Evolutionary conservation across 2,797 vertebrate species (phyloP).

Genomic region (Distichodus sexfasciatus): DNA sequence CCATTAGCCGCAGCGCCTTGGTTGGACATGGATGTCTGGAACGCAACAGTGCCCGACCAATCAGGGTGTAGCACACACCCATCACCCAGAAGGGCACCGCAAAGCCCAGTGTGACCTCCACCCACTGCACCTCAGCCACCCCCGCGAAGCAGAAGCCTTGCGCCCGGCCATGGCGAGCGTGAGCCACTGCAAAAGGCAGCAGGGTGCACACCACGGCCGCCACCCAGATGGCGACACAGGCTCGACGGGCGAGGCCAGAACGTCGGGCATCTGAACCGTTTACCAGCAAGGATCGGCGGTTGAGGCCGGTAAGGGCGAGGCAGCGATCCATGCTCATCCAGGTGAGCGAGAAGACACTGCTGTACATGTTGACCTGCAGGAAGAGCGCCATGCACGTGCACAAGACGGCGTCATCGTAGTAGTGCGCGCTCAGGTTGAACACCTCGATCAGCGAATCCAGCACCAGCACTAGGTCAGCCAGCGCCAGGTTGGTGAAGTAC

Average conservation of each 20-base stretch:
- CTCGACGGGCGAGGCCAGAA: conserved; percentile 75
- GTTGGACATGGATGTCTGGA: conserved; percentile 69
- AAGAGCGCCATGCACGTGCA: conserved; percentile 93
- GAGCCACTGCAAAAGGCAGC: conserved; percentile 80
- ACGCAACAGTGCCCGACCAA: conserved; percentile 71
- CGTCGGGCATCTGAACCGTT: conserved; percentile 67
- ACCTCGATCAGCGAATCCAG: conserved; percentile 90
- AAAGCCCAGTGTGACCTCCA: conserved; percentile 89
- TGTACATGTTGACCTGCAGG: conserved; percentile 94
- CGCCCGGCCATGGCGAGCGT: conserved; percentile 80
- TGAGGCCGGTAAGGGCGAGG: conserved; percentile 75
- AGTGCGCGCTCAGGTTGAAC: conserved; percentile 86
- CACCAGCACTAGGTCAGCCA: conserved; percentile 85
- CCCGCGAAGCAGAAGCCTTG: conserved; percentile 88
- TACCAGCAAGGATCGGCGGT: conserved; percentile 70
- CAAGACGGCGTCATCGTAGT: conserved; percentile 82
- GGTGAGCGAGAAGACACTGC: conserved; percentile 91
- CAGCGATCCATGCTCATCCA: conserved; percentile 96
- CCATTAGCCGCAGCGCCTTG: conserved; percentile 86
- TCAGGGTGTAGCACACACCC: conserved; percentile 85
- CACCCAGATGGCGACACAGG: conserved; percentile 87
- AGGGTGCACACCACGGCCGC: conserved; percentile 79
- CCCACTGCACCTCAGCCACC: conserved; percentile 86
- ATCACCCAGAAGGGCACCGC: conserved; percentile 85
- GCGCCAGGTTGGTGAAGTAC: conserved; percentile 88